phyloP scores from a whole-genome alignment of 2,113 vertebrate genomes.

The Microtus pennsylvanicus region DNA sequence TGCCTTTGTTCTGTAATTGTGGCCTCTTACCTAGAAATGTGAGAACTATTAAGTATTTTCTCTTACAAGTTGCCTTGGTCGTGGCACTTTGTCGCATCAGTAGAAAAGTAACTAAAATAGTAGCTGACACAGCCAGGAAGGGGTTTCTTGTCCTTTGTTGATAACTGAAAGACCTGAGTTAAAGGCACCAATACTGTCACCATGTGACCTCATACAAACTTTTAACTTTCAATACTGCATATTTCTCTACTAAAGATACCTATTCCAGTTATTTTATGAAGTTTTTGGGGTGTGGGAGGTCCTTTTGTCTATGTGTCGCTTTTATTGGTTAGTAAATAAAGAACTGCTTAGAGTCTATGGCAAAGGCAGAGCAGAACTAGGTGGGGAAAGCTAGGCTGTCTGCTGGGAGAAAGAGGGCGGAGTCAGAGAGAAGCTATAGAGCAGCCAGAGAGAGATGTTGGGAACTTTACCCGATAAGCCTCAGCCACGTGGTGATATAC shows the following conservation, averaged over 20 bases:
- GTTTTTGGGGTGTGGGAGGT: neutral
- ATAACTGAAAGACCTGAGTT: neutral
- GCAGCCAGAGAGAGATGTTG: too few species aligned
- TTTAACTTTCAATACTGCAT: neutral
- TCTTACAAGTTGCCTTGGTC: neutral
- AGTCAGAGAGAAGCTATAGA: too few species aligned
- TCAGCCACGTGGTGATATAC: too few species aligned
- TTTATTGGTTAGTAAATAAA: too few species aligned
- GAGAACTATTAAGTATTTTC: neutral
- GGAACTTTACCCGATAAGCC: too few species aligned
- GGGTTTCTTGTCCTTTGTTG: neutral
- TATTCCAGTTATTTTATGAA: neutral
- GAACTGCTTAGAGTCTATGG: too few species aligned
- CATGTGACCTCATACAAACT: neutral
- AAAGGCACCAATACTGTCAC: neutral
- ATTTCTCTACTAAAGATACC: neutral
- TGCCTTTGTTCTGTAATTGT: neutral
- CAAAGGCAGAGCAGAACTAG: too few species aligned
- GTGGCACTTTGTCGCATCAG: neutral
- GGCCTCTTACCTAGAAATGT: neutral
- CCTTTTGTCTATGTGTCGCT: too few species aligned
- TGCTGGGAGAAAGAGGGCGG: too few species aligned
- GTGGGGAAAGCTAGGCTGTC: too few species aligned
- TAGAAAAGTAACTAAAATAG: neutral
- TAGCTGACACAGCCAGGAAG: neutral